Percentiles rank a stretch among this genome's conserved stretches.
These are phyloP conservation scores for Allolobophora icterica DNA, from an alignment of 2,888 invertebrate species.

Conservation along the genomic window DNA sequence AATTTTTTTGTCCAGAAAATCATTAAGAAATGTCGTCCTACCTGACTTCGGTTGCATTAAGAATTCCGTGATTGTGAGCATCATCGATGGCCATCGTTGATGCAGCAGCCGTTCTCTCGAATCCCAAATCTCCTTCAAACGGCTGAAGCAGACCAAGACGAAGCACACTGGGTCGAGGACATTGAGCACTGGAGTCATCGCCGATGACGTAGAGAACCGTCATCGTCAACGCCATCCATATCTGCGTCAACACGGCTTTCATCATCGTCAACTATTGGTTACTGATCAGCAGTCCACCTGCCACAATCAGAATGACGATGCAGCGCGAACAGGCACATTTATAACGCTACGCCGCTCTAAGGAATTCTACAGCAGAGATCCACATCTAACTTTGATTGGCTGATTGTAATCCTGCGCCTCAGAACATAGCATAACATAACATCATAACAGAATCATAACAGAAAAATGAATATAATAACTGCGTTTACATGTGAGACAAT, in stretches of 20 bases:
- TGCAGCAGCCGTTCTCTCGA: slow-evolving; percentile 41
- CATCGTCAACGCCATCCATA: background rate
- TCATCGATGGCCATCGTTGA: slow-evolving; percentile 43
- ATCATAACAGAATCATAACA: too few relatives aligned
- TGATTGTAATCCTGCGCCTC: too few relatives aligned
- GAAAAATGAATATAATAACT: too few relatives aligned
- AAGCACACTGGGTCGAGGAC: background rate
- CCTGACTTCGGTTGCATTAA: slow-evolving; percentile 39
- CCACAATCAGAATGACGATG: background rate
- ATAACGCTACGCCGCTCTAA: background rate
- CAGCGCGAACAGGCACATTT: background rate
- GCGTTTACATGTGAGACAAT: too few relatives aligned
- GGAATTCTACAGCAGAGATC: background rate
- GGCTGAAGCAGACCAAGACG: slow-evolving; percentile 34
- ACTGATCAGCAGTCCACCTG: background rate
- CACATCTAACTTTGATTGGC: too few relatives aligned
- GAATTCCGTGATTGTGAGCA: slow-evolving; percentile 36
- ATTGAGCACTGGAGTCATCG: background rate
- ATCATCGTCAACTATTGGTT: background rate
- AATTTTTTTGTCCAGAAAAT: background rate
- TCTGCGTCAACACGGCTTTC: background rate
- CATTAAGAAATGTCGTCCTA: slow-evolving; percentile 19
- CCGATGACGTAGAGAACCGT: background rate
- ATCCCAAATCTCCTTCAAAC: slow-evolving; percentile 38
- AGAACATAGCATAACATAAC: background rate